Evolutionary conservation across 23 tunicate species (phyloP).

Genomic region (Phallusia fumigata): DNA sequence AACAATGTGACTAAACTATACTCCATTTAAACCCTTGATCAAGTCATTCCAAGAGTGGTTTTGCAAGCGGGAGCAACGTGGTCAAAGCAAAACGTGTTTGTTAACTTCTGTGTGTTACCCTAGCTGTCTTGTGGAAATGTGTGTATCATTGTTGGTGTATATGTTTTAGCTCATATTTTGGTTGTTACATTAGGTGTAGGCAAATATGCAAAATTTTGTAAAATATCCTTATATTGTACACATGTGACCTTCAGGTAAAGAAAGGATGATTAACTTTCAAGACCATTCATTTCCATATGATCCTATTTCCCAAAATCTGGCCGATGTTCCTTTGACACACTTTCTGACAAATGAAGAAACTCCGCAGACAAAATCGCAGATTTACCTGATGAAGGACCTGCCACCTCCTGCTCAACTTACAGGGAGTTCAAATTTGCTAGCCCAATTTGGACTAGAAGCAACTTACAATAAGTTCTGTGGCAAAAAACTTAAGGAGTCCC

Average conservation of each 20-base stretch:
- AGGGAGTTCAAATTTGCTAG: slow-evolving; percentile 74
- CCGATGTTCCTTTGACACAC: neutral
- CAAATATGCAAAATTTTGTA: neutral
- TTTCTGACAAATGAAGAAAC: slow-evolving; percentile 15
- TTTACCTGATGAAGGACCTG: slow-evolving; percentile 62
- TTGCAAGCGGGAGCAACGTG: too few relatives aligned
- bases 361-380: slow-evolving; percentile 4
- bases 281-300: neutral
- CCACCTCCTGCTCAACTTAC: slow-evolving; percentile 59
- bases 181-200: neutral
- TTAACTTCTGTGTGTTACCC: neutral
- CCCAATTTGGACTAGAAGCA: slow-evolving; percentile 64
- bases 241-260: neutral
- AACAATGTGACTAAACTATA: neutral
- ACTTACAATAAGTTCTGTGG: slow-evolving; percentile 86
- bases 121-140: neutral
- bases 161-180: neutral
- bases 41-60: neutral
- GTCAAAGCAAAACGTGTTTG: too few relatives aligned
- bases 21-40: neutral
- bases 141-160: neutral
- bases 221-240: neutral
- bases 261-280: neutral
- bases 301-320: neutral
- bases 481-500: slow-evolving; percentile 73